Conservation (phyloP, 2,797 vertebrate species). For the Moxostoma hubbsi region DNA sequence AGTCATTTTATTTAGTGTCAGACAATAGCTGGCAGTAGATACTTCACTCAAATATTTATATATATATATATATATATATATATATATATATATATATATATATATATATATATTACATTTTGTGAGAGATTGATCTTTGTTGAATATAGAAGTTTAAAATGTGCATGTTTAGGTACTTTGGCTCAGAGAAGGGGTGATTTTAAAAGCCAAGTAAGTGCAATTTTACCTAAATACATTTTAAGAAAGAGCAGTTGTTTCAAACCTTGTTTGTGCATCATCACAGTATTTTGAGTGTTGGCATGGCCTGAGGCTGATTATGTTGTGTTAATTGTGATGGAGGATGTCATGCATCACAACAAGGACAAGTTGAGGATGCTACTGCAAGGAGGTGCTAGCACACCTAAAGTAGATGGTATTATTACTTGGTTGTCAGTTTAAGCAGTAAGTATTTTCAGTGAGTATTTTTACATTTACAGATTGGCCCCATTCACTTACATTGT, state of each 20-base stretch:
- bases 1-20: slow-evolving; percentile 21
- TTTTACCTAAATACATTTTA: background rate
- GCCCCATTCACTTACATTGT: too few relatives aligned
- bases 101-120: background rate
- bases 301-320: background rate
- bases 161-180: slow-evolving; percentile 6
- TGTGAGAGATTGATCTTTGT: slow-evolving; percentile 14
- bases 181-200: slow-evolving; percentile 1
- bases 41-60: background rate
- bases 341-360: slow-evolving; percentile 32
- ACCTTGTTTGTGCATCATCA: slow-evolving; percentile 18
- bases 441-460: background rate
- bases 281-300: background rate
- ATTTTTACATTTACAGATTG: too few relatives aligned
- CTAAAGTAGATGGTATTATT: background rate
- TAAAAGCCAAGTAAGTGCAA: slow-evolving; percentile 12
- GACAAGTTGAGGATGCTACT: slow-evolving; percentile 6
- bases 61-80: too few relatives aligned
- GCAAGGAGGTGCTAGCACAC: slow-evolving; percentile 7
- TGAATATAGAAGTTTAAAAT: slow-evolving; percentile 12
- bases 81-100: too few relatives aligned
- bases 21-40: background rate
- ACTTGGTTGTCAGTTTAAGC: slow-evolving; percentile 19
- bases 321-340: slow-evolving; percentile 15
- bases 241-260: background rate